Base-by-base conservation (phyloP, 2,797 vertebrate genomes). In the Enteromius trimaculatus region DNA sequence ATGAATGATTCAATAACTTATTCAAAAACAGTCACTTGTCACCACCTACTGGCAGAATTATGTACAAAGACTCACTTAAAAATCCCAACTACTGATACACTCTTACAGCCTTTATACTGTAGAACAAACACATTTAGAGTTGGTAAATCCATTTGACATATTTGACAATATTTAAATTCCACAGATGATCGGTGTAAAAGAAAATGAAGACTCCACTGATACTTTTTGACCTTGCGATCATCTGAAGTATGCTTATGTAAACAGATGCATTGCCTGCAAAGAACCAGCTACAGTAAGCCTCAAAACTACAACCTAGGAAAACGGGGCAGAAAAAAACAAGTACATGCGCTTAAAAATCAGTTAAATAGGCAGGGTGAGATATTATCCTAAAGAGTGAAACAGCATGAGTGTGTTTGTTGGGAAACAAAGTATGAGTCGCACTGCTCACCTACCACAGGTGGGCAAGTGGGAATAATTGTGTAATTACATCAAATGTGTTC, bases 401-500 rank as follows among this genome's bases (percentile, higher is more conserved):
- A 91, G 91, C 91, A 90, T 90, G 89, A 91, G 91, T 90, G 90
- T 93, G 92, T 94, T 94, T 94, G 92, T 94, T 93, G 92, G 90
- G 91, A 93, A 94, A 94, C 92, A 93, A 90, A 91, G 92, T 89
- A 91, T 89, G 92, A 44, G 70, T 39, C 21, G 83, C 91, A 91
- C 89, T 91, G 91, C 90, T 88, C 90, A 88, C 91, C 92, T 94
- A 93, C 93, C 93, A 94, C 93, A 94, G 95, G 94, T 95, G 95
- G 94, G 94, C 94, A 94, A 78, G 75, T 77, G 64, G 75, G 53
- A 78, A 83, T 95, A 95, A 95, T 95, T 94, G 93, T 93, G 93
- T 94, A 95, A 95, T 95, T 95, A 95, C 93, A 94, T 92, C 90
- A 93, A 94, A 95, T 93, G 93, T 93, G 94, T 94, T 95, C 93